Conservation (phyloP, 2,113 vertebrate genomes). For the Bubo bubo region DNA sequence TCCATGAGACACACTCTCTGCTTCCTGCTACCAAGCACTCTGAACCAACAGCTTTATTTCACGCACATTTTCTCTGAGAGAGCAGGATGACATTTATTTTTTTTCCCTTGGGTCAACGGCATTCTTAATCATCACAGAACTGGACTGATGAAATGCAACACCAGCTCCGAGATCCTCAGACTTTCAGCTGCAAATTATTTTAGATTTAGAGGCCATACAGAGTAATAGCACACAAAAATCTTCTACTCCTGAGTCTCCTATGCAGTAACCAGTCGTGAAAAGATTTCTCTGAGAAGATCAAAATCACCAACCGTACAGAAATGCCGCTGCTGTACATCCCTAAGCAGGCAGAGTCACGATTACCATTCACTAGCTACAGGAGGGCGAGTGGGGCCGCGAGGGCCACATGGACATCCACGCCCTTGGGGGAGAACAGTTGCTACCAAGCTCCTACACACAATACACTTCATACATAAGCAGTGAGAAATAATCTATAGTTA, state of each 20-base stretch:
- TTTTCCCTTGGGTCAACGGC: fast-evolving
- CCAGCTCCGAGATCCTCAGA: not conserved
- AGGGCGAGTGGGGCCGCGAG: fast-evolving
- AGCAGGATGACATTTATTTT: not conserved
- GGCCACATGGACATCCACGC: fast-evolving
- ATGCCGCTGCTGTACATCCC: not conserved
- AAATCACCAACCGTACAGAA: not conserved
- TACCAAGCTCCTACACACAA: not conserved
- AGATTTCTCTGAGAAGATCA: not conserved
- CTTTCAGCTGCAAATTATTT: not conserved
- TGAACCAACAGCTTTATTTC: not conserved
- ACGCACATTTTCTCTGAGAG: not conserved
- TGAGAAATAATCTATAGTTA: not conserved
- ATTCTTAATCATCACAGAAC: not conserved
- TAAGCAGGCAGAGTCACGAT: not conserved
- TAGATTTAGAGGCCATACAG: not conserved
- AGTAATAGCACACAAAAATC: not conserved
- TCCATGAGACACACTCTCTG: not conserved
- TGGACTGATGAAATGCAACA: not conserved
- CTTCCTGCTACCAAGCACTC: not conserved
- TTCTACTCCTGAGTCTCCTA: not conserved
- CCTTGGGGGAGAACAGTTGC: not conserved
- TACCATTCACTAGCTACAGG: not conserved
- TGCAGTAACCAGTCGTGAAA: not conserved
- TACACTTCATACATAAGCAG: not conserved